These are phyloP conservation scores for Acanthurus lineatus DNA, from an alignment of 2,797 vertebrate genomes.

Conservation along the genomic window DNA sequence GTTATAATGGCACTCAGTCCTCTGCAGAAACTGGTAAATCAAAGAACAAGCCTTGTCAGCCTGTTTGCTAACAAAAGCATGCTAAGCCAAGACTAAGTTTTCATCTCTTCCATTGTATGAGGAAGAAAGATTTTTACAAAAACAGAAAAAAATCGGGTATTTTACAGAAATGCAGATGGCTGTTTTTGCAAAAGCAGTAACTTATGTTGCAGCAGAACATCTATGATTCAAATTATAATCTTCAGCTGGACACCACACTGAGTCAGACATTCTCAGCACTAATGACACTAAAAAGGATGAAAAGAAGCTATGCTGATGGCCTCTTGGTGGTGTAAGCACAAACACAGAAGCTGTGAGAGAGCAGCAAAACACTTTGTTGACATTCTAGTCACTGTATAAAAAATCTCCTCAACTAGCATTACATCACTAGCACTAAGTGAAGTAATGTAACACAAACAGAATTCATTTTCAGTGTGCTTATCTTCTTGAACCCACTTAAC, in stretches of 20 bases:
- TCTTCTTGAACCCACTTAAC: neutral
- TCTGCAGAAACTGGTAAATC: constrained; percentile 33
- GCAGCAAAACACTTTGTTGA: constrained; percentile 34
- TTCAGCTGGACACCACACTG: constrained; percentile 8
- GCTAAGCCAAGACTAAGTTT: constrained; percentile 32
- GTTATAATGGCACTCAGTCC: constrained; percentile 24
- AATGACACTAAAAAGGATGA: constrained; percentile 64
- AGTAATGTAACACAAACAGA: neutral
- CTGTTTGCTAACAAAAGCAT: constrained; percentile 21
- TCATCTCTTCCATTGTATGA: constrained; percentile 16
- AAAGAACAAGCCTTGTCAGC: constrained; percentile 28
- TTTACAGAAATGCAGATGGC: constrained; percentile 24
- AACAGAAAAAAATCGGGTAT: neutral
- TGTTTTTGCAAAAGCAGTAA: constrained; percentile 17
- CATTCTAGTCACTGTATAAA: neutral
- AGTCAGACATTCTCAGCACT: constrained; percentile 41
- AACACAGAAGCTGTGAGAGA: constrained; percentile 43
- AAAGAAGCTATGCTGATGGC: constrained; percentile 48
- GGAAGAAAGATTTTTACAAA: constrained; percentile 30
- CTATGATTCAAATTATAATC: constrained; percentile 40
- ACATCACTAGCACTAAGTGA: neutral
- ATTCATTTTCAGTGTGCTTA: neutral
- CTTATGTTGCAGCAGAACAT: constrained; percentile 16
- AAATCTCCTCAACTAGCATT: neutral
- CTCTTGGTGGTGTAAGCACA: constrained; percentile 27